Evolutionary conservation across 1,140 invertebrate genomes (phyloP), one percentile per base, ranked within the genome.

Genomic region (Drosophila lowei): DNA sequence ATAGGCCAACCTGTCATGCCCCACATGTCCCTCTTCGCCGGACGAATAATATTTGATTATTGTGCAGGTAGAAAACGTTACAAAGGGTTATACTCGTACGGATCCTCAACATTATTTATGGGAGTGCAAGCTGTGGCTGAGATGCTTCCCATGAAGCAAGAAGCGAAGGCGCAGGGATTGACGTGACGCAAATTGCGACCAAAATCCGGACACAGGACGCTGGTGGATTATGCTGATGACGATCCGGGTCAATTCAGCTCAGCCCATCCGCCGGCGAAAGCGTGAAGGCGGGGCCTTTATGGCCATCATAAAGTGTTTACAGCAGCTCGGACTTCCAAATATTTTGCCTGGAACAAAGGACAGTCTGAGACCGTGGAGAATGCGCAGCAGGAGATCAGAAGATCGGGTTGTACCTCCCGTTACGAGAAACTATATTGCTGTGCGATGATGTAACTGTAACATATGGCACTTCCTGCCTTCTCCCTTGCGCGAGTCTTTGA

Each of bases 271-370:
- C 30, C 63, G 63, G 75, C 47, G 83, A 88, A 88, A 88, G 81
- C 81, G 81, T 86, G 81, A 86, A 81, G 74, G 48, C 59, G 66
- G 56, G 41, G 18, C 58, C 63, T 86, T 88, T 88, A 88, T 56
- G 83, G 60, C 57, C 74, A 56, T 60, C 74, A 68, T 80, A 86
- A 86, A 81, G 46, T 42, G 60, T 61, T 70, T 56, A 64, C 80
- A 85, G 63, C 76, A 84, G 79, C 67, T 47, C 41, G 50, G 49
- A 42, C 46, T 75, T 88, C 78, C 81, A 81, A 88, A 88, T 88
- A 88, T 88, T 88, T 88, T 70, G 79, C 76, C 67, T 57, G n/a
- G 21, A 60, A 78, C 81, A 85, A 86, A 61, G 72, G 46, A 18
- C 42, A 13, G 41, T 21, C 21, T 44, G 30, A 41, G 60, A 79